Percentiles rank a stretch among this genome's conserved stretches.
phyloP scores from a whole-genome alignment of 2,113 vertebrate genomes.

The Orycteropus afer region DNA sequence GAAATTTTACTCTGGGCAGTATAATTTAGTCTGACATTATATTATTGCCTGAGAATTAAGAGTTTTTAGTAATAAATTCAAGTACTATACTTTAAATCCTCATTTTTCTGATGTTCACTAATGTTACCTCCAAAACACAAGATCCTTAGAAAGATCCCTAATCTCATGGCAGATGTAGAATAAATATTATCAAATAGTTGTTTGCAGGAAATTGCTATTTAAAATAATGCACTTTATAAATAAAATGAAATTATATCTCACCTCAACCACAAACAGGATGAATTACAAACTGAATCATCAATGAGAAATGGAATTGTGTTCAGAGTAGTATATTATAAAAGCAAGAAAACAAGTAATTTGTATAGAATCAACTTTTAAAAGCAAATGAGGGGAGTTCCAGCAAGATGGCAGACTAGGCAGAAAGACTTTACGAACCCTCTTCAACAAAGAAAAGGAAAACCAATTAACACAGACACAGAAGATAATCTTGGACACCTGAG shows the following conservation, averaged over 20 bases:
- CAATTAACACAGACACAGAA: too few species aligned
- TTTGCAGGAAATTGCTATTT: background rate
- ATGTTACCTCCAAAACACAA: background rate
- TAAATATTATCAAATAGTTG: background rate
- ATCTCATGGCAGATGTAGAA: background rate
- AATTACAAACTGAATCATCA: background rate
- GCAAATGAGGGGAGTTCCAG: background rate
- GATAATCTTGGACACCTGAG: too few species aligned
- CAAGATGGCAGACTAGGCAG: too few species aligned
- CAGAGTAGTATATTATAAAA: background rate
- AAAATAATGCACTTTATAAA: background rate
- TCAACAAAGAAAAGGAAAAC: too few species aligned
- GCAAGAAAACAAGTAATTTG: background rate
- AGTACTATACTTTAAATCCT: background rate
- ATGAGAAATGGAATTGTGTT: background rate
- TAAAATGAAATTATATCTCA: background rate
- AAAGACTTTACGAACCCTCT: too few species aligned
- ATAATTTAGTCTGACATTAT: background rate
- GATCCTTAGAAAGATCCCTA: background rate
- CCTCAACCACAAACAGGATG: background rate
- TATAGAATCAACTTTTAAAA: background rate
- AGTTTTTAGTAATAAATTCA: background rate
- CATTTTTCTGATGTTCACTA: background rate
- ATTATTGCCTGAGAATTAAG: background rate
- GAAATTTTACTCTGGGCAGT: background rate